Percentiles rank a stretch among this genome's conserved stretches.
phyloP scores from a whole-genome alignment of 2,797 vertebrate species.

The Bradypus variegatus region DNA sequence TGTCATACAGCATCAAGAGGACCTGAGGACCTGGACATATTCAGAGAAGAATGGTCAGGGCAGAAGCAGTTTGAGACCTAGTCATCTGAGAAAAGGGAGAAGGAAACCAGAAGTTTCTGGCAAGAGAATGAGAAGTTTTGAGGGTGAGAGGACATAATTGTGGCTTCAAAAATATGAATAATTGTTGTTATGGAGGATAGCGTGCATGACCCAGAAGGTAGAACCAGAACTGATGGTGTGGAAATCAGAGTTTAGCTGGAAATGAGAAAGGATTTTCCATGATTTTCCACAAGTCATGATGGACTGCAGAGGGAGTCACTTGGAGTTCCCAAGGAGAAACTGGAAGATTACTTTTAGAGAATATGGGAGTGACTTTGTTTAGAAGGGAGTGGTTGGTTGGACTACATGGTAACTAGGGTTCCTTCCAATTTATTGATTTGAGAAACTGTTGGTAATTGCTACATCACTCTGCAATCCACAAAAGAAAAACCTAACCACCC shows the following conservation, averaged over 20 bases:
- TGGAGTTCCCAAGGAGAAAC: not conserved
- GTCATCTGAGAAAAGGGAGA: not conserved
- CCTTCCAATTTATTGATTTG: not conserved
- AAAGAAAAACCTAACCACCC: not conserved
- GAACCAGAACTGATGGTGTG: not conserved
- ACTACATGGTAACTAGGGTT: not conserved
- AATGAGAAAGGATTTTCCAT: not conserved
- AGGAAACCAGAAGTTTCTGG: not conserved
- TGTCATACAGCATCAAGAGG: not conserved
- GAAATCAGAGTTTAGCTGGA: not conserved
- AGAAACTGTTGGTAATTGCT: not conserved
- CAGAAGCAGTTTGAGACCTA: not conserved
- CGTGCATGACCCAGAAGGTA: not conserved
- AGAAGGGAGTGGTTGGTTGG: not conserved
- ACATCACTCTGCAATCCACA: not conserved
- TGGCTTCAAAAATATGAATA: not conserved
- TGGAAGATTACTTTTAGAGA: not conserved
- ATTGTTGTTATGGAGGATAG: not conserved
- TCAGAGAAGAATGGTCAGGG: not conserved
- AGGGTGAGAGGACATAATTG: not conserved
- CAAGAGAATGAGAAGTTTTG: not conserved
- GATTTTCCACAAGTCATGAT: not conserved
- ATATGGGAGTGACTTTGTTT: not conserved
- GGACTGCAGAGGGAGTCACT: not conserved
- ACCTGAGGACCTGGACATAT: not conserved